Conservation (phyloP, 2,797 vertebrate genomes). For the Arremon aurantiirostris region DNA sequence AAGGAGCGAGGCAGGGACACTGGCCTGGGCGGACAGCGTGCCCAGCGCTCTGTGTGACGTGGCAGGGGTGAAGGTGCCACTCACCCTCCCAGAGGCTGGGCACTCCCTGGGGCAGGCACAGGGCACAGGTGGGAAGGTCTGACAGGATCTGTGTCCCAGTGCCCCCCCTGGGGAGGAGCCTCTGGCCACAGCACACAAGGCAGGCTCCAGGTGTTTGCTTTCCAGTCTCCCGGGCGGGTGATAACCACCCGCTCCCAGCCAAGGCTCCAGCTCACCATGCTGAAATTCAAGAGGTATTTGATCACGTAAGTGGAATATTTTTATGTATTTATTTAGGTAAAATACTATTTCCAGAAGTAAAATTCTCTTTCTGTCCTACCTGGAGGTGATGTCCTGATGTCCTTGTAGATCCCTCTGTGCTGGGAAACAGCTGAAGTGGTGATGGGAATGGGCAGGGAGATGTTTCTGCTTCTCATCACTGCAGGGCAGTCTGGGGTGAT, state of each 20-base stretch:
- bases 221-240: neutral
- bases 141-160: fast-evolving
- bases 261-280: slow-evolving; percentile 47
- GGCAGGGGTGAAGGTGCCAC: neutral
- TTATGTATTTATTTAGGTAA: neutral
- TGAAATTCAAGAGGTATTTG: slow-evolving; percentile 44
- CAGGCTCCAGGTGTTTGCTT: slow-evolving; percentile 15
- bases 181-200: neutral
- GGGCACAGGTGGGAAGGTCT: neutral
- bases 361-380: neutral
- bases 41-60: fast-evolving
- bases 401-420: neutral
- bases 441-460: neutral
- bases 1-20: neutral
- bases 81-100: neutral
- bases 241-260: neutral
- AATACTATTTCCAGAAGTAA: neutral
- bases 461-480: fast-evolving
- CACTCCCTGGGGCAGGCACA: neutral
- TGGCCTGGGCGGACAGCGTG: too few species aligned
- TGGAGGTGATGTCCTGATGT: neutral
- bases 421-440: neutral
- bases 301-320: slow-evolving; percentile 36
- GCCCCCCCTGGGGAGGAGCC: slow-evolving; percentile 11
- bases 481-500: neutral